Base-by-base conservation (phyloP, 2,113 vertebrate species). In the Nibea albiflora region DNA sequence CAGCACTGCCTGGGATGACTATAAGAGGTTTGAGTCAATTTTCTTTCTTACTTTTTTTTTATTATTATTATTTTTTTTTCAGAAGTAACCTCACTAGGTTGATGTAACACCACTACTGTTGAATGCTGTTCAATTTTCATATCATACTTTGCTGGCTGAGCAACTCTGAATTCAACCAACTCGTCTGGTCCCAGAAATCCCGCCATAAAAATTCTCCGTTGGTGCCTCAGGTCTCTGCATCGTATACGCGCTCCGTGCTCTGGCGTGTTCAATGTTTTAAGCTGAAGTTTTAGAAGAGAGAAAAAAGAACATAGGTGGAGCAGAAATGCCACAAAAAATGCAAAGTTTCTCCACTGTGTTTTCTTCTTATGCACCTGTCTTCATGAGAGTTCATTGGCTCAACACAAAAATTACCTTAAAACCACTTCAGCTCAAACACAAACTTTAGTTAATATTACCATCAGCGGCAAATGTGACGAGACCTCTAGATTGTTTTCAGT, bases 11-110 rank as follows among this genome's bases (percentile, higher is more conserved):
- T 74, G 17, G 24, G 53, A 65, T 87, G 58, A 76, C 68, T 79
- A 50, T 68, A 56, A 61, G 54, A 78, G 50, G 24, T 60, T 50
- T 74, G 64, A 84, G 71, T 76, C 73, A 26, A 24, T 86, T 67
- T 71, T 65, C 35, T 35, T 35, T 35, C 35, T 39, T 14, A 16
- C 3, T 49, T 80, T 76, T 70, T 56, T 86, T 66, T 69, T 54
- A 26, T 26, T 26, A 26, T 26, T 26, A 26, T 26, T 26, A 47
- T 44, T 46, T 46, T 75, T 79, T 77, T 68, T 62, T 5, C 68
- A 42, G 44, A 81, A 77, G 71, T 76, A 88, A 81, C 79, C 62
- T 76, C 52, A 52, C 73, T 65, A 42, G 31, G 68, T 73, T 85
- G 77, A 91, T 77, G 53, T 63, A 83, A 61, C 73, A 78, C 65